phyloP scores from a whole-genome alignment of 2,888 invertebrate species.

The Nephrotoma flavescens region DNA sequence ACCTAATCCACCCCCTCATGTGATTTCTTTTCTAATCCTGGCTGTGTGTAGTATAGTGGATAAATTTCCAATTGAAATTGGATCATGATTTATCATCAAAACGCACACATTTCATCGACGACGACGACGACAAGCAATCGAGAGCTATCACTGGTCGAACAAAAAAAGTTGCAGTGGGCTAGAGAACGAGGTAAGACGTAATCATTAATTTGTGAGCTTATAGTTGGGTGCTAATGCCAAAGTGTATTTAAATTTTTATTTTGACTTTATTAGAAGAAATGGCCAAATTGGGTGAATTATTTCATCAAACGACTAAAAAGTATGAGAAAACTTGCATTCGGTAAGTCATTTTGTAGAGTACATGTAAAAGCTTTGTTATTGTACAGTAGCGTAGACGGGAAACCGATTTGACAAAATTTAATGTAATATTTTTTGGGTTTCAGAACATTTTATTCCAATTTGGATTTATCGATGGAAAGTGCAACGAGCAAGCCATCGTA shows the following conservation, averaged over 20 bases:
- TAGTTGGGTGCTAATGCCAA: background rate
- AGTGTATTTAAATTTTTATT: conserved; percentile 1
- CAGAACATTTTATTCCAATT: conserved; percentile 28
- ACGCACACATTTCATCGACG: background rate
- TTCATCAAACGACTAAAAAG: conserved; percentile 44
- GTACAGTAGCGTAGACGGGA: background rate
- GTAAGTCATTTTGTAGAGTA: background rate
- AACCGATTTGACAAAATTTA: background rate
- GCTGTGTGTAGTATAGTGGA: background rate
- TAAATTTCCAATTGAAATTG: background rate
- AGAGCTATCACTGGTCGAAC: conserved; percentile 53
- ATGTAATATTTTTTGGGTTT: background rate
- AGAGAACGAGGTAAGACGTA: conserved; percentile 63
- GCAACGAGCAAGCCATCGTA: conserved; percentile 10
- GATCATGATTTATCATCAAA: background rate
- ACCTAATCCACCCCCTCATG: background rate
- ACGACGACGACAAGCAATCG: conserved; percentile 1
- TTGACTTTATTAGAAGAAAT: conserved; percentile 50
- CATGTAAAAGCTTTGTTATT: conserved; percentile 5
- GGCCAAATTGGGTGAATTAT: conserved; percentile 60
- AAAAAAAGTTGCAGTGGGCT: conserved; percentile 87
- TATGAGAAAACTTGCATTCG: conserved; percentile 31
- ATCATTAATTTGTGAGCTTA: background rate
- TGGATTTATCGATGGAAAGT: conserved; percentile 23
- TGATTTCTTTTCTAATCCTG: background rate